Conservation (phyloP, 2,113 vertebrate genomes). For the Chloropsis hardwickii region DNA sequence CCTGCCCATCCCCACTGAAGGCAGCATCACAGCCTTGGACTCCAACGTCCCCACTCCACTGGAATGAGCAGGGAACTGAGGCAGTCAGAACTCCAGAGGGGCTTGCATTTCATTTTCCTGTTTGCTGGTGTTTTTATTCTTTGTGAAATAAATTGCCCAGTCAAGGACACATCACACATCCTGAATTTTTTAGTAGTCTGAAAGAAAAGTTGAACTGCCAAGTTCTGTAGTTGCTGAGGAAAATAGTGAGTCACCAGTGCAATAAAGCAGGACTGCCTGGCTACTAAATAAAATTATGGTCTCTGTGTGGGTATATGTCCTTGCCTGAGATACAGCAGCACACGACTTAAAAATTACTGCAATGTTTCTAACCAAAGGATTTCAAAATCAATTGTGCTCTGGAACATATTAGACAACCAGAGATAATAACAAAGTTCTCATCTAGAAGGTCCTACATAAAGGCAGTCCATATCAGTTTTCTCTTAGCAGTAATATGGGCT, state of each 20-base stretch:
- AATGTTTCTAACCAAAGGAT: not conserved
- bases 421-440: not conserved
- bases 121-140: not conserved
- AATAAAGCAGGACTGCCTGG: not conserved
- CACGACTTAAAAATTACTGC: not conserved
- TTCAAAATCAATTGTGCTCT: not conserved
- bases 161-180: not conserved
- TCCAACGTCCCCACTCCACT: rapidly evolving
- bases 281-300: not conserved
- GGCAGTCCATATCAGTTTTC: not conserved
- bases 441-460: not conserved
- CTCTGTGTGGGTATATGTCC: not conserved
- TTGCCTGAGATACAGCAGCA: not conserved
- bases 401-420: not conserved
- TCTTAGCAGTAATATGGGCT: not conserved
- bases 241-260: not conserved
- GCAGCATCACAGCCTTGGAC: rapidly evolving
- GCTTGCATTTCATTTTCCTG: not conserved
- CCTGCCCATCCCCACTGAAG: not conserved
- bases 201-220: not conserved
- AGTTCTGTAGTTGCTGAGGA: not conserved
- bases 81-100: not conserved
- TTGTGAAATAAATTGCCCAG: not conserved
- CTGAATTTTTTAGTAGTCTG: not conserved
- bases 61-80: not conserved